Evolutionary conservation across 2,888 invertebrate genomes (phyloP), one percentile per base, ranked within the genome.

Genomic region (Amiota mariae): DNA sequence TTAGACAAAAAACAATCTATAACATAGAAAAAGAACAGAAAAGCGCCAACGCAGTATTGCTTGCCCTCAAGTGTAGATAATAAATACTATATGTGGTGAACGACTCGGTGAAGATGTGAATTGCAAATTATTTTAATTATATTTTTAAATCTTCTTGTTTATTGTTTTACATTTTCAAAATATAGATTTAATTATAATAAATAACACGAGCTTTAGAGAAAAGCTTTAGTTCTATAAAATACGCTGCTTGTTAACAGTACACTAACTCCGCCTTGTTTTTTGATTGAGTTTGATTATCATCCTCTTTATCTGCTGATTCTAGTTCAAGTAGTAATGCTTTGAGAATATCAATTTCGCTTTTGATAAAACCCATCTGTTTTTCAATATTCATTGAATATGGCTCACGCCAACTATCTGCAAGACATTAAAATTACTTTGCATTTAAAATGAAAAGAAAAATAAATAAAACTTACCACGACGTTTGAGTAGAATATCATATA

Each of bases 311-410:
- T 59, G 18, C 12, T 20, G 10, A 20, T 20, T 24, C 59, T 36
- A 36, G 36, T 36, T 36, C 36, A 2, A 36, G 36, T 2, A 36
- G 36, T 36, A 36, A 36, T 36, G 36, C 36, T 36, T 54, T 54
- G 12, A 54, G 54, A n/a, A 54, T 54, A n/a, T 54, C 54, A 10
- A 54, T 54, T 54, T 54, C 54, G 54, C 12, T 54, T 54, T 54
- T 54, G 12, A 54, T 54, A n/a, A 54, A 54, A n/a, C n/a, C 6
- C n/a, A 54, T 3, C 3, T n/a, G 54, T 12, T 54, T 0, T n/a
- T 54, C 54, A 54, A 54, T 8, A n/a, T 12, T 10, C 2, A 12
- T 54, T 12, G 54, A 3, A 4, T 54, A 1, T 54, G 54, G 54
- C 6, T 54, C 54, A 12, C 54, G 54, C 54, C n/a, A 54, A 4